These are phyloP conservation scores for Drosophila malerkotliana DNA, from an alignment of 1,140 invertebrate genomes.

Conservation along the genomic window DNA sequence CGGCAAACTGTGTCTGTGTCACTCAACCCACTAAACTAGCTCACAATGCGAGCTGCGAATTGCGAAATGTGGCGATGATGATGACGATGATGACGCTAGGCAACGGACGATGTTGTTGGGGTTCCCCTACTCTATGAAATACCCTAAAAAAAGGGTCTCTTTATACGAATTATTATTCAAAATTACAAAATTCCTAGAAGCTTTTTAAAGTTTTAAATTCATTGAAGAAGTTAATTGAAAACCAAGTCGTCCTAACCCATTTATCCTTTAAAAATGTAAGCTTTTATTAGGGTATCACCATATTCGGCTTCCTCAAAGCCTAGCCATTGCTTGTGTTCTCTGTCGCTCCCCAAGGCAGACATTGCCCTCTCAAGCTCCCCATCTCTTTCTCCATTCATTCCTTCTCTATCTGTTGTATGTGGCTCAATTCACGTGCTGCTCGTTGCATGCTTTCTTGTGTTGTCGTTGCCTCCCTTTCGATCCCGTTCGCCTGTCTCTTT, in stretches of 20 bases:
- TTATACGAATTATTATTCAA: too few relatives aligned
- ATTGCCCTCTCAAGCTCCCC: slow-evolving; percentile 13
- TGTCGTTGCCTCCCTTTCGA: slow-evolving; percentile 24
- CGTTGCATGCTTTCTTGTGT: slow-evolving; percentile 37
- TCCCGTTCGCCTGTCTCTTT: slow-evolving; percentile 30
- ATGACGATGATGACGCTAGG: slow-evolving; percentile 30
- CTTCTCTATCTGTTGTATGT: slow-evolving; percentile 1
- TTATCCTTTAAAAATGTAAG: too few relatives aligned
- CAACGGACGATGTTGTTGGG: slow-evolving; percentile 24
- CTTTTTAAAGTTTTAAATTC: too few relatives aligned
- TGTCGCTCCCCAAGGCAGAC: slow-evolving; percentile 32
- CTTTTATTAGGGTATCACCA: not conserved
- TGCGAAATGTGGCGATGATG: slow-evolving; percentile 44
- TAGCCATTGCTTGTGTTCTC: slow-evolving; percentile 9
- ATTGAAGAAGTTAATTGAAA: too few relatives aligned
- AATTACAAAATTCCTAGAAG: too few relatives aligned
- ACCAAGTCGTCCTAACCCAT: too few relatives aligned
- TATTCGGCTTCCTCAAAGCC: not conserved
- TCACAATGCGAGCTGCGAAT: slow-evolving; percentile 54
- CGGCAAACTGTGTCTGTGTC: slow-evolving; percentile 80
- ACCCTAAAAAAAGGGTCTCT: not conserved
- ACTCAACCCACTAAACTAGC: slow-evolving; percentile 82
- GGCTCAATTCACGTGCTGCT: slow-evolving; percentile 46
- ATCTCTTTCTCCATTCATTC: slow-evolving; percentile 2
- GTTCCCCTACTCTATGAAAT: not conserved